Evolutionary conservation across 2,797 vertebrate genomes (phyloP), one percentile per base, ranked within the genome.

Genomic region (Champsocephalus esox): DNA sequence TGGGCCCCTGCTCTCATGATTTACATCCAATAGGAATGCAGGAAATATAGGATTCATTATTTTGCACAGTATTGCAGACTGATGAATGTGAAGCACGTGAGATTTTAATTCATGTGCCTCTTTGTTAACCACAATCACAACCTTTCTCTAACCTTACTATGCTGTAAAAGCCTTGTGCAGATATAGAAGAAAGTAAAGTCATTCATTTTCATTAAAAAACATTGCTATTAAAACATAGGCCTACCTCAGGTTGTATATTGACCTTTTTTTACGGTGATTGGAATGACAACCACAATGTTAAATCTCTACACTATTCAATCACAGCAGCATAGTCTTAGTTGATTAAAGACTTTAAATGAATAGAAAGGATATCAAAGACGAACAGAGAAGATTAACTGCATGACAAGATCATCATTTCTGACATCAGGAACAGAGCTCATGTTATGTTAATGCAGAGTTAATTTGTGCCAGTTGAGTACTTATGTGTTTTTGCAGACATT

Each of bases 391-490:
- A 19, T 43, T 1, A 50, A 32, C 2, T 63, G 45, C 41, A 52
- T 11, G 5, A 24, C 9, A 51, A 41, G 12, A 38, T 61, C 14
- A 38, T 11, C 4, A 62, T 58, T 65, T 62, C 24, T 73, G 28
- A 78, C 62, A 38, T 19, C 6, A 34, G 58, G 48, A 74, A 54
- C 11, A 48, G 34, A 55, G 48, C 68, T 80, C 14, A 21, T 60
- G 28, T 45, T 80, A 9, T 57, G 14, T 68, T 71, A 57, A 66
- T 56, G 12, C 14, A 41, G 17, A 48, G 49, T 34, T 16, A 54
- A 69, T 74, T 57, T 41, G 61, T 74, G 66, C 32, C 51, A 71
- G 62, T 19, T 13, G 58, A 65, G 12, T 5, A 59, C 28, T 19
- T 56, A 7, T 66, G 58, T 68, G 58, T 46, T 52, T 44, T 45